These are phyloP conservation scores for Craseonycteris thonglongyai DNA, from an alignment of 2,113 vertebrate genomes.

Conservation along the genomic window DNA sequence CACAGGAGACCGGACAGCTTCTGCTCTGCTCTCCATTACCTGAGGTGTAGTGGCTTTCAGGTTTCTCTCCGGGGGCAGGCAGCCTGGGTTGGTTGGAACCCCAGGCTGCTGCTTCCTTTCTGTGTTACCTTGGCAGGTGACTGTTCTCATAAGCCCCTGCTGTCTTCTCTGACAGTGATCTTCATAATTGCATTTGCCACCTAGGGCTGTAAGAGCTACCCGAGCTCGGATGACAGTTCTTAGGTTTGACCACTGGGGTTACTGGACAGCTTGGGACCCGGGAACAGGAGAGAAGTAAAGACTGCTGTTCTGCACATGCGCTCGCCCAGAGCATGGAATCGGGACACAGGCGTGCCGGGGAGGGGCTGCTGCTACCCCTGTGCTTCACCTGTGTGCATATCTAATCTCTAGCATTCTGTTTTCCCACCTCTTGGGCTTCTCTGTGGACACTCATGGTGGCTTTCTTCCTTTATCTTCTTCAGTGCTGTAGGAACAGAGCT, in stretches of 20 bases:
- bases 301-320: neutral
- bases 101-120: neutral
- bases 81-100: neutral
- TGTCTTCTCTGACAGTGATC: neutral
- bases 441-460: neutral
- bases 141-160: neutral
- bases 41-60: neutral
- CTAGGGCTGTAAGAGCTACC: neutral
- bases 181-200: neutral
- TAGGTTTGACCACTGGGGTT: neutral
- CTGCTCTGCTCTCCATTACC: neutral
- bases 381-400: fast-evolving
- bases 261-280: fast-evolving
- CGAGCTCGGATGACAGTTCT: neutral
- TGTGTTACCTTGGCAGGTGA: neutral
- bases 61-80: neutral
- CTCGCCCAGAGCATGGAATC: fast-evolving
- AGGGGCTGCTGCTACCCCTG: neutral
- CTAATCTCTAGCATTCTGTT: neutral
- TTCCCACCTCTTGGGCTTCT: neutral
- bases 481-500: neutral
- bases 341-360: neutral
- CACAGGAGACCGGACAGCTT: neutral
- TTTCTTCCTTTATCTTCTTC: neutral
- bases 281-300: neutral